A percentile compares a stretch with the other conserved stretches of the same genome.
Evolutionary conservation across 2,797 vertebrate species (phyloP).

Genomic region (Molossus alvarezi): DNA sequence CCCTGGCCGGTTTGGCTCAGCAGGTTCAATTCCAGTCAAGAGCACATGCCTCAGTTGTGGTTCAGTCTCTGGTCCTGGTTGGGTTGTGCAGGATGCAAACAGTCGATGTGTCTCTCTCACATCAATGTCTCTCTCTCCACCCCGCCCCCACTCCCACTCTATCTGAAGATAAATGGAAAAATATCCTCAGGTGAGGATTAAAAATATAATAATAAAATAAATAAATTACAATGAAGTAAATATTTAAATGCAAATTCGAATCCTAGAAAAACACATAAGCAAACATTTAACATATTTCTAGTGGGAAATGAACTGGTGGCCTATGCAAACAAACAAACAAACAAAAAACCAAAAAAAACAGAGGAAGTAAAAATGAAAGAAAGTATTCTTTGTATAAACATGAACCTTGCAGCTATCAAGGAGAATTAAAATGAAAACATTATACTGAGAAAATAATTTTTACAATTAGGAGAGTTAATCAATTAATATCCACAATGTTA

Average conservation of each 20-base stretch:
- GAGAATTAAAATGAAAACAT: constrained; percentile 18
- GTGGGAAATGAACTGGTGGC: neutral
- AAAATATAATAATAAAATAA: no score
- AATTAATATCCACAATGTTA: neutral
- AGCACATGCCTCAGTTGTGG: no score
- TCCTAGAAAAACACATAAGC: neutral
- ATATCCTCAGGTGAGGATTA: no score
- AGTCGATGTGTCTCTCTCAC: no score
- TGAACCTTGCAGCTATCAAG: neutral
- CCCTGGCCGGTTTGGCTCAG: no score
- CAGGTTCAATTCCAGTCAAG: no score
- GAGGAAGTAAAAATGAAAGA: neutral
- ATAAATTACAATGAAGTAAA: neutral
- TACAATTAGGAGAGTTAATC: neutral
- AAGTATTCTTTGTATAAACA: neutral
- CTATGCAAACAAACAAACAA: neutral
- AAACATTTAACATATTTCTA: constrained; percentile 24
- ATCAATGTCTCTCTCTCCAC: no score
- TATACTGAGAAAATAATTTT: constrained; percentile 37
- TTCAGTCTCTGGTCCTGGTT: no score
- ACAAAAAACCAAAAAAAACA: neutral
- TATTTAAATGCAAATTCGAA: constrained; percentile 9
- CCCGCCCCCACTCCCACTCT: no score
- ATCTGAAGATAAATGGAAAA: no score
- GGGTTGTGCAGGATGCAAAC: no score